Conservation (phyloP, 2,888 invertebrate genomes). For the Choreutis nemorana region DNA sequence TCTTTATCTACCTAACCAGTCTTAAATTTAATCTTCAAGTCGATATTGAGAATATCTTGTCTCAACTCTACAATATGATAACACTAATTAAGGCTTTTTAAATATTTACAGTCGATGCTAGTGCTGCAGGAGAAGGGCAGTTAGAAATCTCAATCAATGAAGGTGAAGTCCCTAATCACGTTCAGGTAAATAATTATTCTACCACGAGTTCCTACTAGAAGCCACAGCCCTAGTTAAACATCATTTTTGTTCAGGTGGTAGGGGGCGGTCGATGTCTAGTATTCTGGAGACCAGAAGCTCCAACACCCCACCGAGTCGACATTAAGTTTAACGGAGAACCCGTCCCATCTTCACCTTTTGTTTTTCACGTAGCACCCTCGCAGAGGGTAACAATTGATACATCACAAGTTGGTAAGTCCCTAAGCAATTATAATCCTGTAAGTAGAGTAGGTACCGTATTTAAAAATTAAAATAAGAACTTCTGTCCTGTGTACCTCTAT, state of each 20-base stretch:
- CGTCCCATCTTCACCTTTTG: slow-evolving; percentile 89
- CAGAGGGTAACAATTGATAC: slow-evolving; percentile 55
- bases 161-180: slow-evolving; percentile 98
- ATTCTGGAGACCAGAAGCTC: slow-evolving; percentile 91
- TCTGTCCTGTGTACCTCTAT: neutral
- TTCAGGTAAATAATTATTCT: slow-evolving; percentile 63
- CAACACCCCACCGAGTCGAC: slow-evolving; percentile 91
- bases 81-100: too few relatives aligned
- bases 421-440: neutral
- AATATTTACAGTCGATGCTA: slow-evolving; percentile 93
- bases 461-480: neutral
- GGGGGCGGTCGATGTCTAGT: slow-evolving; percentile 95
- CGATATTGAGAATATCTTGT: too few relatives aligned
- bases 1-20: too few relatives aligned
- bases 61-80: too few relatives aligned
- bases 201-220: slow-evolving; percentile 1
- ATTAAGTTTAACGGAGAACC: slow-evolving; percentile 97
- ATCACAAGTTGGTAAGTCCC: slow-evolving; percentile 46
- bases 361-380: slow-evolving; percentile 72
- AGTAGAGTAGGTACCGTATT: neutral
- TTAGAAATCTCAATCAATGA: slow-evolving; percentile 99
- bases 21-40: too few relatives aligned
- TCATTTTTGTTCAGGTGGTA: slow-evolving; percentile 71
- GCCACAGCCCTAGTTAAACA: neutral
- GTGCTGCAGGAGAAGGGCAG: slow-evolving; percentile 98